phyloP scores from a whole-genome alignment of 2,113 vertebrate genomes.

The Herpetotheres cachinnans region DNA sequence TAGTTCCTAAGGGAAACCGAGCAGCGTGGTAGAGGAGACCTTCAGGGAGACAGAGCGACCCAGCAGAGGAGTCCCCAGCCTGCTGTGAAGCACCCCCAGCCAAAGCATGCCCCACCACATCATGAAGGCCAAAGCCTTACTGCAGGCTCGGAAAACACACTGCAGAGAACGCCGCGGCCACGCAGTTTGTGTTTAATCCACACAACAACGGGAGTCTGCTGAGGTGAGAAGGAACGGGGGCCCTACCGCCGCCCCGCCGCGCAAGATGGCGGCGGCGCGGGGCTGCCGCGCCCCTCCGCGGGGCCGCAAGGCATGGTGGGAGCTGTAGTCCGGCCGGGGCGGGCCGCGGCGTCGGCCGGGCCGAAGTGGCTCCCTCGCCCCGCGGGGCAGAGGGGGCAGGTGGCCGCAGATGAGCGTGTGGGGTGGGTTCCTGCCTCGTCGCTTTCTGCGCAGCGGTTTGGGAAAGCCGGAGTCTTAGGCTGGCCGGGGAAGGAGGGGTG shows the following conservation, averaged over 20 bases:
- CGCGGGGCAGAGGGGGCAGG: fast-evolving
- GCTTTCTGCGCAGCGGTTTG: neutral
- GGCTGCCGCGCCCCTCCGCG: neutral
- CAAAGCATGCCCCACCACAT: neutral
- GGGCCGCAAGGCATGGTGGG: neutral
- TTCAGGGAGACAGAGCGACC: neutral
- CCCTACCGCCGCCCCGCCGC: fast-evolving
- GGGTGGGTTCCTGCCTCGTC: too few species aligned
- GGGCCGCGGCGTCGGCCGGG: fast-evolving
- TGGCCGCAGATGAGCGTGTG: too few species aligned
- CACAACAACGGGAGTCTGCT: fast-evolving
- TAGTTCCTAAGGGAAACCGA: neutral
- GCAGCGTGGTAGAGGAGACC: neutral
- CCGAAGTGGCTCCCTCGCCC: fast-evolving
- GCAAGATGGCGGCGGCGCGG: neutral
- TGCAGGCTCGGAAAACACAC: neutral
- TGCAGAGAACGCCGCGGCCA: fast-evolving
- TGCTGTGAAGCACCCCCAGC: neutral
- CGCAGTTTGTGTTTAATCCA: too few species aligned
- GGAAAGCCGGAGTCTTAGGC: neutral
- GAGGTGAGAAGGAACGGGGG: fast-evolving
- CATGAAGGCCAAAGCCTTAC: neutral
- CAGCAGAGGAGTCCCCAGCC: neutral
- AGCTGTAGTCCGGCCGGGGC: neutral
- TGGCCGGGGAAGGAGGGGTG: neutral